Evolutionary conservation across 2,113 vertebrate genomes (phyloP).

Genomic region (Lagopus muta): DNA sequence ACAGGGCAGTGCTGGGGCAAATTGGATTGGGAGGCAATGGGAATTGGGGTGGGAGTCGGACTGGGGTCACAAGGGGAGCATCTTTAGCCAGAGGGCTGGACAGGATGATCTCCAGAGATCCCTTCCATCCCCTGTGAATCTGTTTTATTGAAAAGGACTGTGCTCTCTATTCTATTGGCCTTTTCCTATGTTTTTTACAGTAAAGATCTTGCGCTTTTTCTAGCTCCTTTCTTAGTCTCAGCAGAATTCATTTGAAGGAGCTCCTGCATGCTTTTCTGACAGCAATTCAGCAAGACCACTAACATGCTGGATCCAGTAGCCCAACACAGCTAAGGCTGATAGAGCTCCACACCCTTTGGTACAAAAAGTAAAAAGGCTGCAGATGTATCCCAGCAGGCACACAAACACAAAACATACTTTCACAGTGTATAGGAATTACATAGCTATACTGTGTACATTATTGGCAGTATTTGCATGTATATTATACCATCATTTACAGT

Average conservation of each 20-base stretch:
- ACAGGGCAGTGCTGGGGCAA: neutral
- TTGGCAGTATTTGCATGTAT: neutral
- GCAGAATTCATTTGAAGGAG: neutral
- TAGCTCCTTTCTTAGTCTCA: neutral
- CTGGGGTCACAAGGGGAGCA: neutral
- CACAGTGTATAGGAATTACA: rapidly evolving
- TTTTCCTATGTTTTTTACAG: neutral
- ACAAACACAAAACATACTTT: neutral
- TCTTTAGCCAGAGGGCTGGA: too few relatives aligned
- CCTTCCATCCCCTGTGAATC: too few relatives aligned
- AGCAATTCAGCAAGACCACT: neutral
- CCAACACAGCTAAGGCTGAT: neutral
- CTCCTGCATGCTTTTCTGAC: neutral
- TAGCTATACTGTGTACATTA: neutral
- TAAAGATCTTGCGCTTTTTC: neutral
- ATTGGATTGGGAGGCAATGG: neutral
- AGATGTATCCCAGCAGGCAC: neutral
- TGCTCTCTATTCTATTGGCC: neutral
- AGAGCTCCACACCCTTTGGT: neutral
- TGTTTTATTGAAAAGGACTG: neutral
- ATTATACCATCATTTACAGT: neutral
- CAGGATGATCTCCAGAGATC: too few relatives aligned
- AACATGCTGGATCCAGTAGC: neutral
- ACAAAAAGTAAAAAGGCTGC: neutral
- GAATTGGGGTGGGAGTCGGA: neutral